phyloP scores from a whole-genome alignment of 2,888 invertebrate genomes.

The Xylophagus ater region DNA sequence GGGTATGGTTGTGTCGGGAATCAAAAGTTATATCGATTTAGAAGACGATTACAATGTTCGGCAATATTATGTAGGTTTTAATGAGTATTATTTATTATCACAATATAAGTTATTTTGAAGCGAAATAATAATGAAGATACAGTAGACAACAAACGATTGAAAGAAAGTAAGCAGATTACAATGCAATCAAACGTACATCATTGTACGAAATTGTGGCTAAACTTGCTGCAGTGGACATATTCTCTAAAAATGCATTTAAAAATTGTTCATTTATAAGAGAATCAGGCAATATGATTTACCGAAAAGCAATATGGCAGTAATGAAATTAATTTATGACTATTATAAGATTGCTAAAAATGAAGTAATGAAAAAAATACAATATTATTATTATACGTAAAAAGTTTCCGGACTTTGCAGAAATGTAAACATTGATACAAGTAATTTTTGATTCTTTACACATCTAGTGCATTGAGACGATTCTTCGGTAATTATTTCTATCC shows the following conservation, averaged over 20 bases:
- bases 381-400: too few species aligned
- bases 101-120: slow-evolving; percentile 6
- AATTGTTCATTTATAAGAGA: slow-evolving; percentile 4
- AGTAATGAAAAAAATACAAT: slow-evolving; percentile 4
- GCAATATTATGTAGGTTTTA: too few species aligned
- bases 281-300: slow-evolving; percentile 2
- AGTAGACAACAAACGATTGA: background rate
- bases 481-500: too few species aligned
- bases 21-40: too few species aligned
- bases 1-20: too few species aligned
- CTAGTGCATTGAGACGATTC: too few species aligned
- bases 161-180: slow-evolving; percentile 2
- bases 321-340: slow-evolving; percentile 3
- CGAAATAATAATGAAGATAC: background rate
- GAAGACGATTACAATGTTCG: too few species aligned
- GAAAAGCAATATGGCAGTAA: background rate
- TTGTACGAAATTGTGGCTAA: background rate
- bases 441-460: too few species aligned
- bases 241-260: background rate
- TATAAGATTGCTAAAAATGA: slow-evolving; percentile 3
- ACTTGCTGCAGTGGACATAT: background rate
- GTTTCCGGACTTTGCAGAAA: too few species aligned
- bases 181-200: background rate
- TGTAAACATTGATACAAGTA: too few species aligned
- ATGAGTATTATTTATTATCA: slow-evolving; percentile 6